A percentile compares a stretch with the other conserved stretches of the same genome.
Evolutionary conservation across 1,140 invertebrate species (phyloP).

Genomic region (Leguminivora glycinivorella): DNA sequence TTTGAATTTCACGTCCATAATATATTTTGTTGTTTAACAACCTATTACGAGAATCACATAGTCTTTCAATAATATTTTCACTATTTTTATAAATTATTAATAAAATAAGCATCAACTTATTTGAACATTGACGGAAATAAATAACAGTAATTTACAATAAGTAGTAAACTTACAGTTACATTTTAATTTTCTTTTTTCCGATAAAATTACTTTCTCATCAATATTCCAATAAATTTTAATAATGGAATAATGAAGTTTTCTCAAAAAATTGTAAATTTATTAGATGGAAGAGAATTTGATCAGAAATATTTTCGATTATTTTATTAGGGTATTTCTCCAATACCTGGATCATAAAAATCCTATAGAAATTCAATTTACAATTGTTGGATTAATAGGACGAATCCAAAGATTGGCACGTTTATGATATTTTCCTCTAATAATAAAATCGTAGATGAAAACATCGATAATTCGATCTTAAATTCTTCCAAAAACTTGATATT

Average conservation of each 20-base stretch:
- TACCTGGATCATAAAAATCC: constrained; percentile 44
- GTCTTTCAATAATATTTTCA: constrained; percentile 25
- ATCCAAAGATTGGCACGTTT: constrained; percentile 42
- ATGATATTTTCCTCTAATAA: constrained; percentile 29
- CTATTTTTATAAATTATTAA: constrained; percentile 21
- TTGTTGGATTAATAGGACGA: constrained; percentile 43
- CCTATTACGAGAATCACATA: constrained; percentile 24
- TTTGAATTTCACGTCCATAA: constrained; percentile 12
- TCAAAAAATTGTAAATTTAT: neutral
- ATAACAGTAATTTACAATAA: constrained; percentile 26
- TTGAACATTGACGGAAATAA: constrained; percentile 31
- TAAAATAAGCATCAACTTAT: constrained; percentile 38
- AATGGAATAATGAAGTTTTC: neutral
- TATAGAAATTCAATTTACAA: constrained; percentile 49
- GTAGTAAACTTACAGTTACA: neutral
- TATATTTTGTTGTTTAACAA: constrained; percentile 28
- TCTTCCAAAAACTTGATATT: neutral
- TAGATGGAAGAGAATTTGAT: neutral
- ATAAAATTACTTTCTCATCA: neutral
- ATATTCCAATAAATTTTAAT: no score
- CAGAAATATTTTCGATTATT: neutral
- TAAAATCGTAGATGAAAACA: neutral
- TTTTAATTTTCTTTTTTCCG: neutral
- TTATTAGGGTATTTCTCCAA: constrained; percentile 31
- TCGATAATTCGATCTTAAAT: neutral